These are phyloP conservation scores for Teleopsis dalmanni DNA, from an alignment of 1,140 invertebrate species.

Conservation along the genomic window DNA sequence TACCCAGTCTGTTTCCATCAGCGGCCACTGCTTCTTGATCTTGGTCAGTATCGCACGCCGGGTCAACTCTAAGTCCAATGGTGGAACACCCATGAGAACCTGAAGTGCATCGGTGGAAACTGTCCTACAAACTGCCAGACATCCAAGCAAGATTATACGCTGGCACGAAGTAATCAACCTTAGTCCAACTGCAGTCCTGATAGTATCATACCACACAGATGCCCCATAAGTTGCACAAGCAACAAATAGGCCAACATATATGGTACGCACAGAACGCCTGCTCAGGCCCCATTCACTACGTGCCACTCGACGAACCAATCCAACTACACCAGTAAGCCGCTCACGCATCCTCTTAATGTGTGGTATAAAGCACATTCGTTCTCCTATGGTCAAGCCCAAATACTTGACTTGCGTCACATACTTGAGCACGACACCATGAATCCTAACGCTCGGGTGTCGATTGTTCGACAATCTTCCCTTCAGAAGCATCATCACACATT, in stretches of 20 bases:
- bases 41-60: constrained; percentile 18
- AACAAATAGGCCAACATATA: constrained; percentile 9
- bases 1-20: too few relatives aligned
- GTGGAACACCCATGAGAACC: constrained; percentile 1
- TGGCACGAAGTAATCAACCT: constrained; percentile 4
- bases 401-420: constrained; percentile 1
- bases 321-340: too few relatives aligned
- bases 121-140: constrained; percentile 7
- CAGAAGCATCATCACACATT: background rate
- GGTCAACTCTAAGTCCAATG: constrained; percentile 4
- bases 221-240: constrained; percentile 7
- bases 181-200: background rate
- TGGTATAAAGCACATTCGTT: background rate
- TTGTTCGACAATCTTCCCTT: too few relatives aligned
- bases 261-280: constrained; percentile 4
- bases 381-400: background rate
- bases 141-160: background rate
- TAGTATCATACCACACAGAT: background rate
- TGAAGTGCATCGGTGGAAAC: constrained; percentile 6
- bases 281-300: constrained; percentile 8
- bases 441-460: background rate
- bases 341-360: too few relatives aligned
- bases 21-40: background rate
- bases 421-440: background rate
- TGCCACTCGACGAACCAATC: background rate